Evolutionary conservation across 2,113 vertebrate species (phyloP).

Genomic region (Pituophis catenifer): DNA sequence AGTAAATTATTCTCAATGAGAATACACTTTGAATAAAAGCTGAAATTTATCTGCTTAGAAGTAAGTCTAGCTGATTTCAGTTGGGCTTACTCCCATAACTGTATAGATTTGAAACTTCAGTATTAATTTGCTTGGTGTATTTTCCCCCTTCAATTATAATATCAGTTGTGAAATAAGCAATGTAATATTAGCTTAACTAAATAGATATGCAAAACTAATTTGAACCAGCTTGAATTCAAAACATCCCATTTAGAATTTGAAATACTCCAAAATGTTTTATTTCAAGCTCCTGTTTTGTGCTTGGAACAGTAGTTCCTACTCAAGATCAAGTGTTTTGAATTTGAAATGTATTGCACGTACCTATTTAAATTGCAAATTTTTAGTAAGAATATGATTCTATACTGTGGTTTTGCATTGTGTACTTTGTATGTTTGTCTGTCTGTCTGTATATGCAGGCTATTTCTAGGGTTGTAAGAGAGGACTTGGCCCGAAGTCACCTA

Average conservation of each 20-base stretch:
- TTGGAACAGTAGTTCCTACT: neutral
- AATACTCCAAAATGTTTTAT: neutral
- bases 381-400: slow-evolving; percentile 17
- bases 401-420: neutral
- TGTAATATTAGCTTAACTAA: slow-evolving; percentile 29
- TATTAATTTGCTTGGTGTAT: neutral
- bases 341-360: neutral
- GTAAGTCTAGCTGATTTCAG: neutral
- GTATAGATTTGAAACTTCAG: neutral
- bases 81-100: neutral
- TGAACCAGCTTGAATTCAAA: neutral
- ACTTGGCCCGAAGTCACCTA: neutral
- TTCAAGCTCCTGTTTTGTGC: neutral
- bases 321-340: neutral
- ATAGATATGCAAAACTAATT: neutral
- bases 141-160: neutral
- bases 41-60: neutral
- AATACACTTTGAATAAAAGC: neutral
- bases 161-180: neutral
- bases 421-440: neutral
- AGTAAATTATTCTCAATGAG: slow-evolving; percentile 22
- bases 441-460: neutral
- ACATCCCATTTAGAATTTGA: neutral
- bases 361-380: slow-evolving; percentile 28
- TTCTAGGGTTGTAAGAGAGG: neutral